Evolutionary conservation across 2,113 vertebrate genomes (phyloP).

Genomic region (Lethenteron camtschaticum): DNA sequence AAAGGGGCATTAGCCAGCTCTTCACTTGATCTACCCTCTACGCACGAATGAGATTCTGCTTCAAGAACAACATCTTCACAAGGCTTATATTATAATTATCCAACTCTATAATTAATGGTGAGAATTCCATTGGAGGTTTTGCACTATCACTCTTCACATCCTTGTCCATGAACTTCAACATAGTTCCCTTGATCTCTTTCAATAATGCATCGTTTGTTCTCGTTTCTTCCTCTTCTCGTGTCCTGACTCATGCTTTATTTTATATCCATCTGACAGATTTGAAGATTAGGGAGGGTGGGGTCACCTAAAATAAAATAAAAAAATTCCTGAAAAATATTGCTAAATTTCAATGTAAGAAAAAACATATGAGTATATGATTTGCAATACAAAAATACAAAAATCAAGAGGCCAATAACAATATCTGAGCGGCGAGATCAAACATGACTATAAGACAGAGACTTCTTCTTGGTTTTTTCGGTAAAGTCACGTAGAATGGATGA

Average conservation of each 20-base stretch:
- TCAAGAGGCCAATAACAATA: too few species aligned
- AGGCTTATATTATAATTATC: not conserved
- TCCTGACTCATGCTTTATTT: conserved; percentile 3
- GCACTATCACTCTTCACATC: not conserved
- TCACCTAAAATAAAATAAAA: not conserved
- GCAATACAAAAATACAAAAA: too few species aligned
- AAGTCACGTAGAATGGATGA: too few species aligned
- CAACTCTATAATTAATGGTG: not conserved
- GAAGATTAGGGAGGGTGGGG: not conserved
- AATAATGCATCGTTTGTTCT: not conserved
- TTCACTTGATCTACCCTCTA: conserved; percentile 4
- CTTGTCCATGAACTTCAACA: conserved; percentile 2
- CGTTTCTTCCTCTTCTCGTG: not conserved
- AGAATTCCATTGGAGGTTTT: not conserved
- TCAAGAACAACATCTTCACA: conserved; percentile 5
- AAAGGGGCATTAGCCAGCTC: not conserved
- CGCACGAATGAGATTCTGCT: not conserved
- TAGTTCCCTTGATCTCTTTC: not conserved
- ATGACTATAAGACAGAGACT: too few species aligned
- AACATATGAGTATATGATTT: too few species aligned
- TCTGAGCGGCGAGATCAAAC: too few species aligned
- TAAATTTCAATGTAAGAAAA: too few species aligned
- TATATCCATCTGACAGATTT: not conserved
- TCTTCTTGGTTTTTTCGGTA: too few species aligned
- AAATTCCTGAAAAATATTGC: not conserved